These are phyloP conservation scores for Semicossyphus pulcher DNA, from an alignment of 2,113 vertebrate species.

Conservation along the genomic window DNA sequence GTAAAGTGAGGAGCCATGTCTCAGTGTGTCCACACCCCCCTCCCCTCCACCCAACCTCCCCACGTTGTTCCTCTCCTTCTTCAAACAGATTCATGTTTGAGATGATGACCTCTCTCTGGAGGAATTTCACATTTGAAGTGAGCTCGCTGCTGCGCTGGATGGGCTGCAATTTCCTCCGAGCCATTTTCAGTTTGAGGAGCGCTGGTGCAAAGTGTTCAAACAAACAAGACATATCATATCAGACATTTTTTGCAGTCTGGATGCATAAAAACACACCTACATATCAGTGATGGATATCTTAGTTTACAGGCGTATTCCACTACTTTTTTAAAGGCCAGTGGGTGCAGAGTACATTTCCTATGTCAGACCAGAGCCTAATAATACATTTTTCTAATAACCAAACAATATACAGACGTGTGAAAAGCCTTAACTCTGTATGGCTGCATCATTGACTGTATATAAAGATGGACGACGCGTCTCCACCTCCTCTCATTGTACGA, in stretches of 20 bases:
- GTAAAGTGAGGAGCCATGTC: neutral
- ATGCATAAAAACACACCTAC: conserved; percentile 8
- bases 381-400: no score
- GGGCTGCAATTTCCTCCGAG: conserved; percentile 1
- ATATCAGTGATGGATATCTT: neutral
- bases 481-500: no score
- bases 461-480: no score
- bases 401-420: no score
- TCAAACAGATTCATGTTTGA: conserved; percentile 37
- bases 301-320: no score
- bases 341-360: no score
- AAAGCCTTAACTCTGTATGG: no score
- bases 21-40: neutral
- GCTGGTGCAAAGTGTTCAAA: neutral
- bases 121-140: conserved; percentile 20
- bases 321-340: no score
- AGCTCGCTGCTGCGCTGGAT: neutral
- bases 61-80: neutral
- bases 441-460: no score
- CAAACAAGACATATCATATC: neutral
- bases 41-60: neutral
- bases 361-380: no score
- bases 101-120: conserved; percentile 38
- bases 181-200: neutral
- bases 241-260: neutral